Percentiles rank a stretch among this genome's conserved stretches.
phyloP scores from a whole-genome alignment of 2,113 vertebrate species.

The Peucedramus taeniatus region DNA sequence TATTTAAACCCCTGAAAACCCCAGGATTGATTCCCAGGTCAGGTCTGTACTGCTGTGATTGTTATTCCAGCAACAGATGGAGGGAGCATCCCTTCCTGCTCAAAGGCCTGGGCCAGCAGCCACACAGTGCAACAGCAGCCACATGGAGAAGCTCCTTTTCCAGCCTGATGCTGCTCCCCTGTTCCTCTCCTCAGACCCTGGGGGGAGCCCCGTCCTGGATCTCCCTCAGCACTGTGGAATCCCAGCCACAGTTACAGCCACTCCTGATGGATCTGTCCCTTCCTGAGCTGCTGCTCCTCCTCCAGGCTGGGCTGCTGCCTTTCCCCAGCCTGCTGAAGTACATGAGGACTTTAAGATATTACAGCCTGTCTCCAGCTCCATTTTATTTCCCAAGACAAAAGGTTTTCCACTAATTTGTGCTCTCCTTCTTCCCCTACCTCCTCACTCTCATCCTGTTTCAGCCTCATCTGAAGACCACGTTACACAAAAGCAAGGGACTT shows the following conservation, averaged over 20 bases:
- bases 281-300: neutral
- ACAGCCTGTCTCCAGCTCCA: neutral
- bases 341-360: neutral
- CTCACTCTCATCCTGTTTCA: neutral
- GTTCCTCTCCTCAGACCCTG: neutral
- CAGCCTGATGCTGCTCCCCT: neutral
- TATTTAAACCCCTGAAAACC: neutral
- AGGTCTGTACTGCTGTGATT: fast-evolving
- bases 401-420: neutral
- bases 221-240: neutral
- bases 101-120: neutral
- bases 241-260: neutral
- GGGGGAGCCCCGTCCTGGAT: neutral
- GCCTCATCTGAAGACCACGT: neutral
- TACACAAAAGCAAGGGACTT: neutral
- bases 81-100: neutral
- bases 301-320: neutral
- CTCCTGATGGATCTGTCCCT: neutral
- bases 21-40: fast-evolving
- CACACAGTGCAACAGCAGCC: fast-evolving
- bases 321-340: neutral
- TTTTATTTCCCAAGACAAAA: neutral
- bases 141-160: neutral
- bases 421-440: neutral
- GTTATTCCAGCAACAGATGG: neutral